Percentiles rank a stretch among this genome's conserved stretches.
These are phyloP conservation scores for Coryphaenoides rupestris DNA, from an alignment of 2,113 vertebrate genomes.

Conservation along the genomic window DNA sequence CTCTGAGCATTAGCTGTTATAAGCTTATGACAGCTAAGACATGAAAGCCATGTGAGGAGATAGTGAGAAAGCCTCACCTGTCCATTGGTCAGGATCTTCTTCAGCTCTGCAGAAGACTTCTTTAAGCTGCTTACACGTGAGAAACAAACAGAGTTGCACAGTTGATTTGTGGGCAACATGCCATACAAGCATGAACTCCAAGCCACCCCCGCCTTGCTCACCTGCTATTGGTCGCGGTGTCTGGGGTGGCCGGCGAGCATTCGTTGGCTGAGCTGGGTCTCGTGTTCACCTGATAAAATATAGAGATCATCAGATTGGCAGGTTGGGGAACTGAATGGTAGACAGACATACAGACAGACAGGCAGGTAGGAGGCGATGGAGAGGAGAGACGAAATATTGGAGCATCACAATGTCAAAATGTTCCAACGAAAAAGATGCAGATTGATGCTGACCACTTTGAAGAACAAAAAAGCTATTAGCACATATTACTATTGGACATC, in stretches of 20 bases:
- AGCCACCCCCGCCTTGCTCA: constrained; percentile 61
- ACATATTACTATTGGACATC: constrained; percentile 8
- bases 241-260: constrained; percentile 73
- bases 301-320: constrained; percentile 4
- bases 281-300: constrained; percentile 89
- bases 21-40: too few relatives aligned
- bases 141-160: constrained; percentile 7
- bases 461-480: constrained; percentile 17
- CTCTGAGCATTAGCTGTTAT: too few relatives aligned
- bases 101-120: constrained; percentile 95
- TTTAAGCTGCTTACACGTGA: constrained; percentile 79
- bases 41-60: too few relatives aligned
- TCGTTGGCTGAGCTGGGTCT: constrained; percentile 83
- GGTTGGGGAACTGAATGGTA: background rate
- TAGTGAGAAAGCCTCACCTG: constrained; percentile 73
- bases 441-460: background rate
- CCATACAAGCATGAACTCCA: background rate
- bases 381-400: too few relatives aligned
- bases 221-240: constrained; percentile 91
- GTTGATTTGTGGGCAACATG: background rate
- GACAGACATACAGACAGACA: constrained; percentile 36
- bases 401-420: too few relatives aligned
- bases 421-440: background rate
- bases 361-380: constrained; percentile 1
- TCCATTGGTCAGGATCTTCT: constrained; percentile 92